phyloP scores from a whole-genome alignment of 2,888 invertebrate genomes.

The Athripsodes cinereus region DNA sequence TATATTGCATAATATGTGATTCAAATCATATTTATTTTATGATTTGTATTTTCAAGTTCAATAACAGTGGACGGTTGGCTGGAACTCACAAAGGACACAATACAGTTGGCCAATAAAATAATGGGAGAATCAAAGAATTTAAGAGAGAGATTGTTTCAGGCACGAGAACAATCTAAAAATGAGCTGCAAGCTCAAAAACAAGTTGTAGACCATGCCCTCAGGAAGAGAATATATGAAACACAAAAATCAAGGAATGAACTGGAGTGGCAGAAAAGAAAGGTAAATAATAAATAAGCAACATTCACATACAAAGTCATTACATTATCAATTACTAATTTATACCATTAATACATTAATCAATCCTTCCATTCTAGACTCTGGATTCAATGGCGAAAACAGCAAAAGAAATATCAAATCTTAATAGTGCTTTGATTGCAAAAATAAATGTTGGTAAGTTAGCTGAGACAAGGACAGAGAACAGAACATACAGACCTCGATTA shows the following conservation, averaged over 20 bases:
- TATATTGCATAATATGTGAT: too few species aligned
- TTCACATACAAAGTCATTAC: too few species aligned
- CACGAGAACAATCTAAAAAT: constrained; percentile 71
- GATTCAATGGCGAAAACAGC: constrained; percentile 73
- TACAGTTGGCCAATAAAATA: constrained; percentile 75
- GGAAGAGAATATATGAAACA: constrained; percentile 83
- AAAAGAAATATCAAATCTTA: constrained; percentile 69
- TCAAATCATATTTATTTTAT: too few species aligned
- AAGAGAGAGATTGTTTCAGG: constrained; percentile 72
- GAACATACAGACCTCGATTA: constrained; percentile 69
- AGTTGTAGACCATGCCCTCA: constrained; percentile 73
- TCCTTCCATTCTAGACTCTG: constrained; percentile 51
- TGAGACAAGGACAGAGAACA: constrained; percentile 80
- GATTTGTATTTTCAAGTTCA: constrained; percentile 35
- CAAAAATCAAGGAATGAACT: constrained; percentile 80
- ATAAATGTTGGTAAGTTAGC: constrained; percentile 75
- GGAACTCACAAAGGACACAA: constrained; percentile 70
- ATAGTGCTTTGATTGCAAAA: constrained; percentile 71
- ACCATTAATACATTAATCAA: too few species aligned
- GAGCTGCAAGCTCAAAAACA: constrained; percentile 78
- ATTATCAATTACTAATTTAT: too few species aligned
- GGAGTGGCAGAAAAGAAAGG: constrained; percentile 73
- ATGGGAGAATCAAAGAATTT: constrained; percentile 71
- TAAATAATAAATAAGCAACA: too few species aligned
- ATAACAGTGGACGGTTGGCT: constrained; percentile 80